Evolutionary conservation across 2,888 invertebrate genomes (phyloP).

Genomic region (Carterocephalus palaemon): DNA sequence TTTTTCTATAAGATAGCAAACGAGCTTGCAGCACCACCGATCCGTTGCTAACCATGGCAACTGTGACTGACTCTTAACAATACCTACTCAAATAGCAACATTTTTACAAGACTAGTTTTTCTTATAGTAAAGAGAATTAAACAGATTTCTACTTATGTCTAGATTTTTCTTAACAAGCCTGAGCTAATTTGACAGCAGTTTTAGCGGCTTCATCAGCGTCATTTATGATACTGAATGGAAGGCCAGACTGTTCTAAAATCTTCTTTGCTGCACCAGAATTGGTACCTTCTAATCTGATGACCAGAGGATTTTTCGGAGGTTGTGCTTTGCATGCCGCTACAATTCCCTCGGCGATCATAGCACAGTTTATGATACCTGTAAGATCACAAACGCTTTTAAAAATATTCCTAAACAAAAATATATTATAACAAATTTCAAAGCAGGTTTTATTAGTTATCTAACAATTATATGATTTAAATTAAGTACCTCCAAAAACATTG

Average conservation of each 20-base stretch:
- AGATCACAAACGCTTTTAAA: too few relatives aligned
- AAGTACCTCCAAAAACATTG: constrained; percentile 94
- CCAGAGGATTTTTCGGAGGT: constrained; percentile 89
- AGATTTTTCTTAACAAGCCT: constrained; percentile 27
- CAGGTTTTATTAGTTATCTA: too few relatives aligned
- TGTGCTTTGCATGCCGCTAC: constrained; percentile 91
- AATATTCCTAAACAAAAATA: constrained; percentile 8
- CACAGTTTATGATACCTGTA: constrained; percentile 97
- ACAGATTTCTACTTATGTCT: too few relatives aligned
- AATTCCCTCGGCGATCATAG: constrained; percentile 96
- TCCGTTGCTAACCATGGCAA: too few relatives aligned
- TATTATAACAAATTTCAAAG: constrained; percentile 1
- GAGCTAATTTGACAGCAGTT: constrained; percentile 84
- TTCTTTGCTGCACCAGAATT: constrained; percentile 91
- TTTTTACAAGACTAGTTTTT: too few relatives aligned
- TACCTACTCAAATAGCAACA: too few relatives aligned
- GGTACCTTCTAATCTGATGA: constrained; percentile 97
- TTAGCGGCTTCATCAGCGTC: constrained; percentile 96
- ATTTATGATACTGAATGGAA: constrained; percentile 89
- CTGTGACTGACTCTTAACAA: too few relatives aligned
- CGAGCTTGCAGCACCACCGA: too few relatives aligned
- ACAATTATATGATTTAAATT: too few relatives aligned
- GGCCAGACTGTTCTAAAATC: constrained; percentile 89
- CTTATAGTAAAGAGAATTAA: too few relatives aligned
- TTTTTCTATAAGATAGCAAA: too few relatives aligned